A percentile compares a stretch with the other conserved stretches of the same genome.
These are phyloP conservation scores for Eulemur coronatus DNA, from an alignment of 2,797 vertebrate species.

Conservation along the genomic window DNA sequence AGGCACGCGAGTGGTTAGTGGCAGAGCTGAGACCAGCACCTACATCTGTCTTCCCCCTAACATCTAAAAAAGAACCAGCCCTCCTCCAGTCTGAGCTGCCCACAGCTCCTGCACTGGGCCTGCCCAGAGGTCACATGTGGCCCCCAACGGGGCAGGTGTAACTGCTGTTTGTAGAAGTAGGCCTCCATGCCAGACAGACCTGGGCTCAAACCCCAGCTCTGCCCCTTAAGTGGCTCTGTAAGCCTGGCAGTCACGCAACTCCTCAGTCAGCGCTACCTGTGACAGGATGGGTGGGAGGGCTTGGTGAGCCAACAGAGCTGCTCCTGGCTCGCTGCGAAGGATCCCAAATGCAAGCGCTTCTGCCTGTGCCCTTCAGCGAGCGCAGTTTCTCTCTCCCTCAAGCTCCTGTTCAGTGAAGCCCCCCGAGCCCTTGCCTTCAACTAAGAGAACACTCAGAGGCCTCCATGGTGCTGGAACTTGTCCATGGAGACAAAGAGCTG, in stretches of 20 bases:
- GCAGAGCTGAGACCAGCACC: background rate
- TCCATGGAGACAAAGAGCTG: background rate
- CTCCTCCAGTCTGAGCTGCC: background rate
- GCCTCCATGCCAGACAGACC: background rate
- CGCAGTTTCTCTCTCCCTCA: background rate
- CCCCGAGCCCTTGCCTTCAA: background rate
- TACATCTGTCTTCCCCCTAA: fast-evolving
- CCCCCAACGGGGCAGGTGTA: background rate
- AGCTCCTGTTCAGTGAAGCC: background rate
- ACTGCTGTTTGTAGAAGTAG: background rate
- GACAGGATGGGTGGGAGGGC: background rate
- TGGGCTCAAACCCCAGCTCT: background rate
- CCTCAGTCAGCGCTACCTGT: background rate
- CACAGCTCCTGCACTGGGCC: background rate
- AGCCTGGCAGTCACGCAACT: background rate
- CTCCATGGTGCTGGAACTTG: background rate
- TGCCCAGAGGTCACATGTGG: background rate
- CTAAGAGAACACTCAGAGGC: background rate
- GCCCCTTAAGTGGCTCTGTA: background rate
- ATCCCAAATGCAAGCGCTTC: background rate
- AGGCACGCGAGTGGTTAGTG: background rate
- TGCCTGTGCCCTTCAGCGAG: background rate
- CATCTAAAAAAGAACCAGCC: background rate
- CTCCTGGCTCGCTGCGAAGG: background rate
- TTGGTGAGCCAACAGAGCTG: no score